phyloP scores from a whole-genome alignment of 2,113 vertebrate species.

The Myocastor coypus region DNA sequence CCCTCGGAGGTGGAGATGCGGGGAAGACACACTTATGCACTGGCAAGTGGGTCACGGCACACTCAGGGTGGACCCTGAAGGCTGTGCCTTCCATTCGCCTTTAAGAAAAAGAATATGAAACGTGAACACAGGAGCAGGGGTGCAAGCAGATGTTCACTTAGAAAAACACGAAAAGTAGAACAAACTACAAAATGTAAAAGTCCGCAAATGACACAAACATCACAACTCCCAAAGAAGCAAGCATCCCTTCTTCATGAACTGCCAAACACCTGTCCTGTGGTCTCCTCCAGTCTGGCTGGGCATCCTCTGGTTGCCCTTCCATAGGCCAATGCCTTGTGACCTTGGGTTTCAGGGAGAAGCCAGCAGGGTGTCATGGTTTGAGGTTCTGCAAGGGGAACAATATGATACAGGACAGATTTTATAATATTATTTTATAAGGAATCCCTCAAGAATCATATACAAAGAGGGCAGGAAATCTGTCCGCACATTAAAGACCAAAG shows the following conservation, averaged over 20 bases:
- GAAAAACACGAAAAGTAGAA: background rate
- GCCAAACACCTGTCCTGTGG: background rate
- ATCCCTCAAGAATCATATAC: too few relatives aligned
- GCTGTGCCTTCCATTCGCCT: background rate
- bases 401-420: too few relatives aligned
- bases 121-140: background rate
- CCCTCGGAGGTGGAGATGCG: too few relatives aligned
- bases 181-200: background rate
- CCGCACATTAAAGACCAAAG: too few relatives aligned
- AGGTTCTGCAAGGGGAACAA: too few relatives aligned
- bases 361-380: too few relatives aligned
- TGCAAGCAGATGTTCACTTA: background rate
- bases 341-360: background rate
- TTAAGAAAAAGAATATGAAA: background rate
- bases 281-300: background rate
- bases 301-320: fast-evolving
- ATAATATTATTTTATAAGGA: too few relatives aligned
- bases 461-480: too few relatives aligned
- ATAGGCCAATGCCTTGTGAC: background rate
- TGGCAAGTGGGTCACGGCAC: fast-evolving
- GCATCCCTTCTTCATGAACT: background rate
- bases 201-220: background rate
- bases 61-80: background rate
- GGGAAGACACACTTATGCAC: fast-evolving
- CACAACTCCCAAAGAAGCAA: background rate